A percentile compares a stretch with the other conserved stretches of the same genome.
These are phyloP conservation scores for Amazona vittata DNA, from an alignment of 2,113 vertebrate genomes.

Conservation along the genomic window DNA sequence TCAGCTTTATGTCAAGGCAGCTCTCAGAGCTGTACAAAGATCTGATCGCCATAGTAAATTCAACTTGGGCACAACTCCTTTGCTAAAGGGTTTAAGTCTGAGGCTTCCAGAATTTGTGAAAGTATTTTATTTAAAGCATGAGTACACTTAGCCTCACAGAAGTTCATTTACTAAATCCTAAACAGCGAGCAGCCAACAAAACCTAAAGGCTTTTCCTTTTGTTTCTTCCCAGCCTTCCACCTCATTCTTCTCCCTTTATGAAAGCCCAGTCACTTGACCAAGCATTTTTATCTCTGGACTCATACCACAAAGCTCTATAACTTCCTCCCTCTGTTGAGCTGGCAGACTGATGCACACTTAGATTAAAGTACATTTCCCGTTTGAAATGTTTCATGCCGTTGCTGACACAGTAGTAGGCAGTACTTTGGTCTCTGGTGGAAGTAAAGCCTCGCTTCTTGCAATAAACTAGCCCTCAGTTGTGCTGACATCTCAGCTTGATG, in stretches of 20 bases:
- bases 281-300: neutral
- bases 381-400: neutral
- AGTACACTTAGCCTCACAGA: neutral
- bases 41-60: neutral
- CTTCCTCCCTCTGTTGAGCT: neutral
- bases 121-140: neutral
- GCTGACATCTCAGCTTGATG: neutral
- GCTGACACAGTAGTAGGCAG: neutral
- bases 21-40: neutral
- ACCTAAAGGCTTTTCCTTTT: neutral
- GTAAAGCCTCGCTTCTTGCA: neutral
- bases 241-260: neutral
- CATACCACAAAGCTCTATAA: neutral
- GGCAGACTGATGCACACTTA: neutral
- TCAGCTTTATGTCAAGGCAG: neutral
- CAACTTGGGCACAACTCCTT: neutral
- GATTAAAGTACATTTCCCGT: neutral
- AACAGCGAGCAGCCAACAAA: neutral
- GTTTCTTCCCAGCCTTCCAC: neutral
- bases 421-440: neutral
- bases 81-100: neutral
- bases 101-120: neutral
- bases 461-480: neutral
- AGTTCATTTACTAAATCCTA: neutral
- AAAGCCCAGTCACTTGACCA: neutral